Conservation (phyloP, 2,888 invertebrate species). For the Trissolcus brochymenae region DNA sequence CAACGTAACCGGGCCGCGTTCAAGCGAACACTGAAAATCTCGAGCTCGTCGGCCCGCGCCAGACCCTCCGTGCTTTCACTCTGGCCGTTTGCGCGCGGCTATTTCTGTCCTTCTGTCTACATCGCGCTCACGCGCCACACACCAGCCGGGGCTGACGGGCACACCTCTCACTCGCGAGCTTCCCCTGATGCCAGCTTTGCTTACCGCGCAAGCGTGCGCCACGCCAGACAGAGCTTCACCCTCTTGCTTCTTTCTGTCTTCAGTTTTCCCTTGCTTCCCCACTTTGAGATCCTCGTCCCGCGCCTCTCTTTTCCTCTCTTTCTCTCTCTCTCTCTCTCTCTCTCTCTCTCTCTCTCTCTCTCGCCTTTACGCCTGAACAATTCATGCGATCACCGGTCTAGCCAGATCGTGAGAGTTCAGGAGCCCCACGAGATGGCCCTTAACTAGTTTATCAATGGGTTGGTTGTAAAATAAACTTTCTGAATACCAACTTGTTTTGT, state of each 20-base stretch:
- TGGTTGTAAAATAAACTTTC: no score
- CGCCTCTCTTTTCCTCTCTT: no score
- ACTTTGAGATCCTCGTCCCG: conserved; percentile 12
- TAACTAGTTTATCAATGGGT: no score
- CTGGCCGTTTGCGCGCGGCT: conserved; percentile 57
- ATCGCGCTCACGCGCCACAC: conserved; percentile 58
- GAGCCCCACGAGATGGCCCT: no score
- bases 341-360: no score
- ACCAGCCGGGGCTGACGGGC: conserved; percentile 18
- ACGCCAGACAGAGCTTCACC: conserved; percentile 45
- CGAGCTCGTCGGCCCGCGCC: conserved; percentile 64
- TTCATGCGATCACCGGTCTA: not conserved
- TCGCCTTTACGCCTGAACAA: not conserved
- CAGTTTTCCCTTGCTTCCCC: conserved; percentile 3
- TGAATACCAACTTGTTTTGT: no score
- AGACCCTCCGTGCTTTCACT: conserved; percentile 42
- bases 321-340: no score
- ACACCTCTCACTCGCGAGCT: conserved; percentile 40
- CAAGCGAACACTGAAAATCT: conserved; percentile 72
- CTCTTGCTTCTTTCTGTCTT: conserved; percentile 24
- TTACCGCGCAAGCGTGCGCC: conserved; percentile 55
- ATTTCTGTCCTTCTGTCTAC: conserved; percentile 60
- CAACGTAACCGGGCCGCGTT: conserved; percentile 71
- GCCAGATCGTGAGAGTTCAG: conserved; percentile 1
- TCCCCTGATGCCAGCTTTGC: conserved; percentile 53